Percentiles rank a stretch among this genome's conserved stretches.
Evolutionary conservation across 1,140 invertebrate genomes (phyloP).

Genomic region (Drosophila simulans): DNA sequence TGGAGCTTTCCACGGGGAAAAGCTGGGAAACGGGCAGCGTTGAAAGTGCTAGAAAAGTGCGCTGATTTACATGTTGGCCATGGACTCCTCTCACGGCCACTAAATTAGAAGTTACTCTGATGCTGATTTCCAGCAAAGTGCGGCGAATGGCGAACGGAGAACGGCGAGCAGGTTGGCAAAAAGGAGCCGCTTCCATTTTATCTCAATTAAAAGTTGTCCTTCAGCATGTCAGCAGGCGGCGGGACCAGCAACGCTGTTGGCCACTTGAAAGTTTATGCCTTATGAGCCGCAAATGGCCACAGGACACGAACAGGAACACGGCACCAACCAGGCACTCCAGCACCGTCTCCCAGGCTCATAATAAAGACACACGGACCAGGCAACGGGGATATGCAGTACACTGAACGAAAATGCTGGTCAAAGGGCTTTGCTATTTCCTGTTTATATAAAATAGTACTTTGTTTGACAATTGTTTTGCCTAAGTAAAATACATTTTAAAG

Average conservation of each 20-base stretch:
- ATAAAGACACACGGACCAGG: slow-evolving; percentile 67
- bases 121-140: slow-evolving; percentile 66
- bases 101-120: slow-evolving; percentile 82
- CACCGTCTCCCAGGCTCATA: slow-evolving; percentile 39
- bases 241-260: slow-evolving; percentile 49
- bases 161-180: not conserved
- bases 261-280: slow-evolving; percentile 83
- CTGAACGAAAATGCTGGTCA: not conserved
- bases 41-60: slow-evolving; percentile 69
- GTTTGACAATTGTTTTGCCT: no score
- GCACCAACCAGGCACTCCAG: not conserved
- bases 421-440: no score
- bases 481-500: no score
- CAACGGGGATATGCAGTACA: slow-evolving; percentile 13
- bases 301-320: slow-evolving; percentile 66
- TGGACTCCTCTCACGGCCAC: slow-evolving; percentile 72
- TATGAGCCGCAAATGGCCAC: slow-evolving; percentile 81
- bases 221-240: slow-evolving; percentile 70
- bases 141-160: slow-evolving; percentile 7
- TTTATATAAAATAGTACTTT: no score
- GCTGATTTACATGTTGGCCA: slow-evolving; percentile 79
- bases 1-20: slow-evolving; percentile 20
- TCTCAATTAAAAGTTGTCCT: slow-evolving; percentile 83
- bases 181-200: slow-evolving; percentile 64
- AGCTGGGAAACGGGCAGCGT: slow-evolving; percentile 2